Evolutionary conservation across 2,113 vertebrate genomes (phyloP), one percentile per base, ranked within the genome.

Genomic region (Balaenoptera acutorostrata): DNA sequence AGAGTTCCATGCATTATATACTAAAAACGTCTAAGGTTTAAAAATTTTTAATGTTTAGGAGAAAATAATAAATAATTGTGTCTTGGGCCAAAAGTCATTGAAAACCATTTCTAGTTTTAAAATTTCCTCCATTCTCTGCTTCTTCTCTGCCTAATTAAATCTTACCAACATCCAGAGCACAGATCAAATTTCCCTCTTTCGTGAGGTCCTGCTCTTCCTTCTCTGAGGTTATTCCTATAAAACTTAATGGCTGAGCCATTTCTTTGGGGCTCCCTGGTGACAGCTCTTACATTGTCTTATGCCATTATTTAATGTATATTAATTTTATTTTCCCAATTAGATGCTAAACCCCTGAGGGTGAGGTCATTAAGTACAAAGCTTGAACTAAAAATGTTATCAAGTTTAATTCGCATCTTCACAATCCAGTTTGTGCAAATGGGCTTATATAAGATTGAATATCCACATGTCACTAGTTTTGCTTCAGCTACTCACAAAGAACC

Each of bases 261-360:
- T 96, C 75, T 87, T 88, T 46, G 39, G 29, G 66, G 61, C 52
- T 96, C 91, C 85, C 95, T 92, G 29, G 87, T 90, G 94, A 95
- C 44, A 95, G 86, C 52, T 95, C 49, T 90, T 96, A 84, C 88
- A 64, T 78, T 86, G 59, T 92, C 63, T 96, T 83, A 83, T 49
- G 87, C 49, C 75, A 93, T 96, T 96, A 96, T 89, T 97, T 97
- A 92, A 90, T 96, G 71, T 96, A 88, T 97, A 96, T 97, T 97
- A 97, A 95, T 97, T 97, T 97, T 83, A 93, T 90, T 96, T 97
- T 71, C 63, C 87, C 78, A 97, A 63, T 96, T 96, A 93, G 87
- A 96, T 92, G 74, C 92, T 84, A 93, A 87, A 8, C 41, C 69
- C 91, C 59, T 9, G 39, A 95, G 87, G 92, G 63, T 81, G n/a